Conservation (phyloP, 2,888 invertebrate genomes). For the Rhabditoides inermis region DNA sequence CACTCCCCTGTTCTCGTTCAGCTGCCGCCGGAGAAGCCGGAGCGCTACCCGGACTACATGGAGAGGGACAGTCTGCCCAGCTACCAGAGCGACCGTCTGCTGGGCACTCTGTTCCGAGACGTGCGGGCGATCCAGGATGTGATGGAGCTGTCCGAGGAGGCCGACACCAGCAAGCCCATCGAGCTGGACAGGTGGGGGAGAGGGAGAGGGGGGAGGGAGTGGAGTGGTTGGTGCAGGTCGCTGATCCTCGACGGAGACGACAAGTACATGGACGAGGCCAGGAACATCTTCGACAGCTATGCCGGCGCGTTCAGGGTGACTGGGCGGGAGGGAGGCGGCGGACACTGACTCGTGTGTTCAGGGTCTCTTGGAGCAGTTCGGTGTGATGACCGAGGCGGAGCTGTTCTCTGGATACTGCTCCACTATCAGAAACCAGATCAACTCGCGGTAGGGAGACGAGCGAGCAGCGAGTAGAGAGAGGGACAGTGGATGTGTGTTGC, state of each 20-base stretch:
- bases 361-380: constrained; percentile 38
- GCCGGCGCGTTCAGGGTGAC: constrained; percentile 22
- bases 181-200: too few species aligned
- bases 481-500: too few species aligned
- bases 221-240: too few species aligned
- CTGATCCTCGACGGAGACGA: constrained; percentile 13
- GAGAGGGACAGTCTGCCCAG: constrained; percentile 28
- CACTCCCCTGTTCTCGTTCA: too few species aligned
- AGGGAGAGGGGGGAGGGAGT: too few species aligned
- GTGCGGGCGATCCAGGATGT: constrained; percentile 30
- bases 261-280: constrained; percentile 11
- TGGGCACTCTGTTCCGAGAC: constrained; percentile 50
- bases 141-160: constrained; percentile 23
- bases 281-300: constrained; percentile 15
- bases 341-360: too few species aligned
- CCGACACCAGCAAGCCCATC: constrained; percentile 9
- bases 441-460: too few species aligned
- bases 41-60: constrained; percentile 32
- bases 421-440: constrained; percentile 35
- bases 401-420: constrained; percentile 39
- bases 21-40: constrained; percentile 21
- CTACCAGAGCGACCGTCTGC: constrained; percentile 38
- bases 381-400: constrained; percentile 43
- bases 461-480: too few species aligned
- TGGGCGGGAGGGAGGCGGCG: too few species aligned